Percentiles rank a stretch among this genome's conserved stretches.
phyloP scores from a whole-genome alignment of 2,888 invertebrate genomes.

The Eulithis testata region DNA sequence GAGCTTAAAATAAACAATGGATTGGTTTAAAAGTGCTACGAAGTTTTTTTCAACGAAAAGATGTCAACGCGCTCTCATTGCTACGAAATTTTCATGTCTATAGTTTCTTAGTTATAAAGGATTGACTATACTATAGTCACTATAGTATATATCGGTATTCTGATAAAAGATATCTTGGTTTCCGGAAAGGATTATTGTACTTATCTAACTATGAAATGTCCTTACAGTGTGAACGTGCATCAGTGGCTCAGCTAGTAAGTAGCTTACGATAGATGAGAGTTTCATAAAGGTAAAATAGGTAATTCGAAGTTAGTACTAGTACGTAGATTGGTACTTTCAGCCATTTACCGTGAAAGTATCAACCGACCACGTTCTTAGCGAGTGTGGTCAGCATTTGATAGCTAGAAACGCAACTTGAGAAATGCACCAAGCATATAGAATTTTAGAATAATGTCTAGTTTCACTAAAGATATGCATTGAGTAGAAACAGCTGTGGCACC shows the following conservation, averaged over 20 bases:
- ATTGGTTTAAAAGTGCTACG: not conserved
- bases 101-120: no score
- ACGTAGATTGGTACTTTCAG: conserved; percentile 18
- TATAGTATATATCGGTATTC: no score
- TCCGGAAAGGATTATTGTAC: no score
- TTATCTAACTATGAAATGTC: no score
- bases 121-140: no score
- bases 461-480: no score
- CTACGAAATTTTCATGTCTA: not conserved
- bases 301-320: conserved; percentile 8
- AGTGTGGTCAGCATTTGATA: conserved; percentile 40
- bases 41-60: conserved; percentile 4
- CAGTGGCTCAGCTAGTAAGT: not conserved
- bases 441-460: not conserved
- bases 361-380: conserved; percentile 19
- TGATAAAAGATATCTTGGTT: no score
- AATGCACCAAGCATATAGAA: conserved; percentile 26
- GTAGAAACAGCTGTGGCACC: no score
- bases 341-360: conserved; percentile 34
- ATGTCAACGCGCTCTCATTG: conserved; percentile 15
- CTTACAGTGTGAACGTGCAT: no score
- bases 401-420: conserved; percentile 39
- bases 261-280: not conserved
- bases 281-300: conserved; percentile 4
- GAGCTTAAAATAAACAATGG: not conserved